Base-by-base conservation (phyloP, 2,113 vertebrate species). In the Trinectes maculatus region DNA sequence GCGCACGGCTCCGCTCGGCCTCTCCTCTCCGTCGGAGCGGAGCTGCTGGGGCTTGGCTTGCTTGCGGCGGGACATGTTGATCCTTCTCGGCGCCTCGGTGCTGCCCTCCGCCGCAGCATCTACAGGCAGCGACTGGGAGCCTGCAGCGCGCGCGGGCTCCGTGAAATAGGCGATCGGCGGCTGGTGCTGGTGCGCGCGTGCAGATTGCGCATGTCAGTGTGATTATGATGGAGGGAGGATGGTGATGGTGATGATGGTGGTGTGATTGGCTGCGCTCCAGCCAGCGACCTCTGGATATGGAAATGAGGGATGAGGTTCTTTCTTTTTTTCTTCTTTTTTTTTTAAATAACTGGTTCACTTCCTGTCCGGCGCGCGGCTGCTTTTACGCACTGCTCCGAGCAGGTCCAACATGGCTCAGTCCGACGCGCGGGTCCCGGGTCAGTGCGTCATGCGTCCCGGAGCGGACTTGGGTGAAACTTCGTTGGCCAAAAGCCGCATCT, bases 41-140 rank as follows among this genome's bases (percentile, higher is more conserved):
- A 97, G 95, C 79, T 97, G 96, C 92, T 96, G 96, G 51, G 97
- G 97, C 76, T 96, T 96, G 88, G 96, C 94, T 93, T 99, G 96
- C 91, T 99, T 99, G 89, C 97, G 94, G 77, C 97, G 96, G 93
- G 97, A 99, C 97, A 99, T 98, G 92, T 93, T 93, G 95, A 86
- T 92, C 81, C 79, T 43, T 77, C 70, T 55, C 25, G 3, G 28
- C 85, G 91, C 89, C 89, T 81, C 77, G 87, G 86, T 85, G 82
- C 88, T 89, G 91, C 88, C 90, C 91, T 85, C 87, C 89, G 92
- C 93, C 92, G 92, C 89, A 89, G 91, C 95, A 95, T 97, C 93
- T 91, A 94, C 92, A 74, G 87, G 89, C 86, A 79, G 77, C 71
- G 77, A 80, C 10, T 76, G 78, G 80, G 68, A 84, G 13, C 74